A percentile compares a stretch with the other conserved stretches of the same genome.
Conservation (phyloP, 2,888 invertebrate genomes). For the Eupithecia exiguata region DNA sequence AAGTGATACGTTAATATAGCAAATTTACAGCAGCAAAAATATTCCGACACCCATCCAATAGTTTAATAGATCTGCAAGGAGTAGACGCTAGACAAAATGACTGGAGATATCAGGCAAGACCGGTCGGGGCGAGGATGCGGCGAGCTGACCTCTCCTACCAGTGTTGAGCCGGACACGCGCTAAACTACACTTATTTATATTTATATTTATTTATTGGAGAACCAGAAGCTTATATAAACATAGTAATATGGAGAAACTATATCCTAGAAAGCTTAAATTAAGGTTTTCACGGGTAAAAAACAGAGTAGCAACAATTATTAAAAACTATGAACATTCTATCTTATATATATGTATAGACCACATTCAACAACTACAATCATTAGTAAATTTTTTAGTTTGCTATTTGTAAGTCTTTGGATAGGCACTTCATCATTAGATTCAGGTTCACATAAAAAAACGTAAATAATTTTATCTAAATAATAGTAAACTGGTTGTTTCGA, state of each 20-base stretch:
- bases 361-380: not conserved
- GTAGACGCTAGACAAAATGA: not conserved
- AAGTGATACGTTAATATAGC: not conserved
- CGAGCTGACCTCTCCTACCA: not conserved
- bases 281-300: too few relatives aligned
- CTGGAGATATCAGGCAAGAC: not conserved
- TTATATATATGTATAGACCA: not conserved
- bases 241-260: too few relatives aligned
- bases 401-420: too few relatives aligned
- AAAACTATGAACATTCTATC: too few relatives aligned
- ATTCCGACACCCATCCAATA: not conserved
- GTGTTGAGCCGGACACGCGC: slow-evolving; percentile 1
- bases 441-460: not conserved
- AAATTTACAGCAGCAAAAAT: not conserved
- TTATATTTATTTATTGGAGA: too few relatives aligned
- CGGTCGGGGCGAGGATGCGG: not conserved
- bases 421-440: not conserved
- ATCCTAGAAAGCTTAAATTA: too few relatives aligned
- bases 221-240: too few relatives aligned
- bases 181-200: not conserved
- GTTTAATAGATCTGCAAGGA: not conserved
- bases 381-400: not conserved
- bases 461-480: too few relatives aligned
- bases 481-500: too few relatives aligned
- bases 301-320: too few relatives aligned